Base-by-base conservation (phyloP, 1,140 invertebrate genomes). In the Phortica variegata region DNA sequence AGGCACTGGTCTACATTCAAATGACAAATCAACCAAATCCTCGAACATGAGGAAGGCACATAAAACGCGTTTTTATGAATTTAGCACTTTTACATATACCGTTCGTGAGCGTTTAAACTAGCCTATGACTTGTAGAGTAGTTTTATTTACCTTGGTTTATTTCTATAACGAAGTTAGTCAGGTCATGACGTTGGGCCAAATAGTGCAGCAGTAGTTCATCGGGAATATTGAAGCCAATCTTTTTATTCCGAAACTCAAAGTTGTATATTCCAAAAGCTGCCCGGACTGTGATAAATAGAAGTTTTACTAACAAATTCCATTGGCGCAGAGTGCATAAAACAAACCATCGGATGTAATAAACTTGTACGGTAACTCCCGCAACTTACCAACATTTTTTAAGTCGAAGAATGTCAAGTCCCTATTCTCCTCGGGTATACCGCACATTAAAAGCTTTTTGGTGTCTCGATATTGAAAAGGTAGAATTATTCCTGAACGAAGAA, bases 91-190 rank as follows among this genome's bases (percentile, higher is more conserved):
- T n/a, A n/a, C n/a, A n/a, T n/a, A n/a, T n/a, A n/a, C n/a, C n/a
- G n/a, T n/a, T n/a, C n/a, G n/a, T n/a, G n/a, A n/a, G n/a, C n/a
- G n/a, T n/a, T n/a, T n/a, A n/a, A n/a, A n/a, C n/a, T n/a, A n/a
- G n/a, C n/a, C n/a, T n/a, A n/a, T n/a, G n/a, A n/a, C n/a, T n/a
- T n/a, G 33, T 42, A 26, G 31, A n/a, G 15, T 37, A 45, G 20
- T 41, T 34, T 20, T 42, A 73, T 55, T 70, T 65, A 73, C 70
- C 70, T 65, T 73, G 70, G 34, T 61, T 70, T 52, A 73, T 68
- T 61, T 73, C 70, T 65, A 73, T 73, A 56, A 73, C 70, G 62
- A 73, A 73, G 61, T 73, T 73, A 51, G 70, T 73, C 43, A 73
- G 63, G 54, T 73, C 70, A 44, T 70, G 69, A 17, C 70, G 50